Conservation (phyloP, 2,797 vertebrate genomes). For the Lithobates sylvaticus region DNA sequence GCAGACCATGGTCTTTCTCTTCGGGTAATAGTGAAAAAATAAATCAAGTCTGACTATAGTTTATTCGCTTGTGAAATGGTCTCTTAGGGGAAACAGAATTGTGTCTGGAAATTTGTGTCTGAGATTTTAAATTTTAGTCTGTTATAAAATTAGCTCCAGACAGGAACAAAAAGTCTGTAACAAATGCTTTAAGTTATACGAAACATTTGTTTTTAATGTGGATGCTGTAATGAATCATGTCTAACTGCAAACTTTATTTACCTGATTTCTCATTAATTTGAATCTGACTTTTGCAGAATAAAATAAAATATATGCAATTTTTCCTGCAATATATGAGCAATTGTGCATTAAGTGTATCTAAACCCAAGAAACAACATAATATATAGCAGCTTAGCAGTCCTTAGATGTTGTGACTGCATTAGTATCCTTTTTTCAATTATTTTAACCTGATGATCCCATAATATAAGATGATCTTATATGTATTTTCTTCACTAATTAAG, state of each 20-base stretch:
- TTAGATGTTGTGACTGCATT: too few relatives aligned
- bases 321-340: neutral
- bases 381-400: too few relatives aligned
- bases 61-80: slow-evolving; percentile 70
- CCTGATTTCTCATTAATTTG: slow-evolving; percentile 72
- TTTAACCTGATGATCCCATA: too few relatives aligned
- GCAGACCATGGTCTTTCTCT: slow-evolving; percentile 67
- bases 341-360: too few relatives aligned
- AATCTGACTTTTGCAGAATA: slow-evolving; percentile 62
- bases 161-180: slow-evolving; percentile 71
- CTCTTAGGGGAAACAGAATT: slow-evolving; percentile 64
- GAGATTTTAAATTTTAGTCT: slow-evolving; percentile 71
- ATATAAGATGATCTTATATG: too few relatives aligned
- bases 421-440: too few relatives aligned
- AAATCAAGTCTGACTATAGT: slow-evolving; percentile 72
- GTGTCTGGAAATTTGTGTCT: slow-evolving; percentile 71
- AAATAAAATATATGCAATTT: neutral
- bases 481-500: too few relatives aligned
- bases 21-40: slow-evolving; percentile 70
- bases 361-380: too few relatives aligned
- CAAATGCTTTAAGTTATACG: slow-evolving; percentile 71
- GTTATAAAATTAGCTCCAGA: slow-evolving; percentile 76
- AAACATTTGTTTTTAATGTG: slow-evolving; percentile 79
- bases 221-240: slow-evolving; percentile 67
- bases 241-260: slow-evolving; percentile 66